Base-by-base conservation (phyloP, 2,797 vertebrate genomes). In the Lagocephalus sceleratus region DNA sequence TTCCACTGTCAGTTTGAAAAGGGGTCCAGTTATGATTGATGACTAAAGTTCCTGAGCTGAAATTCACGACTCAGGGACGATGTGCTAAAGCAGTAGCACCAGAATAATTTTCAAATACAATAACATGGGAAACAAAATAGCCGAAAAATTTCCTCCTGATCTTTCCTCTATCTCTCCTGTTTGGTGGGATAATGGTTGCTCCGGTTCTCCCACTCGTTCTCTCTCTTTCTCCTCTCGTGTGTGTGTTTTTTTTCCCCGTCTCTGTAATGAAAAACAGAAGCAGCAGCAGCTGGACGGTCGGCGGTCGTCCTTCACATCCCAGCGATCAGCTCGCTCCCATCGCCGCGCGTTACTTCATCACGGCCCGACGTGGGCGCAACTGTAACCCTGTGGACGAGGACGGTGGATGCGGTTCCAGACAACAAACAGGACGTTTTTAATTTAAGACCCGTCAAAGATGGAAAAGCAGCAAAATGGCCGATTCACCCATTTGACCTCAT, bases 251-350 rank as follows among this genome's bases (percentile, higher is more conserved):
- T 11, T 14, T 25, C 22, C 8, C 42, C n/a, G n/a, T n/a, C n/a
- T 41, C 45, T 25, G 22, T 76, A 78, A 79, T 81, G 61, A 57
- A 73, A 75, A 81, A 78, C 82, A 82, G 75, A 76, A 81, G 76
- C 69, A 81, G 73, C 84, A 69, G 50, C 71, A 83, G 84, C 68
- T 85, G 79, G 79, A 78, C 87, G 57, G 80, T 87, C 71, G 62
- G 76, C 72, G 68, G 79, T 76, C 75, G 87, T 89, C 93, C 92
- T 94, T 94, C 93, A 92, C 89, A 88, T 87, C 69, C 87, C 87
- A 85, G 81, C 90, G 88, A 85, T 86, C 91, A 86, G 83, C 88
- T 78, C 85, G 60, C 72, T 75, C 82, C 86, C 80, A 78, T 90
- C 86, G 80, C 78, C 78, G 32, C 63, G 47, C 66, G 76, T 87